These are phyloP conservation scores for Acropternis orthonyx DNA, from an alignment of 2,797 vertebrate species.

Conservation along the genomic window DNA sequence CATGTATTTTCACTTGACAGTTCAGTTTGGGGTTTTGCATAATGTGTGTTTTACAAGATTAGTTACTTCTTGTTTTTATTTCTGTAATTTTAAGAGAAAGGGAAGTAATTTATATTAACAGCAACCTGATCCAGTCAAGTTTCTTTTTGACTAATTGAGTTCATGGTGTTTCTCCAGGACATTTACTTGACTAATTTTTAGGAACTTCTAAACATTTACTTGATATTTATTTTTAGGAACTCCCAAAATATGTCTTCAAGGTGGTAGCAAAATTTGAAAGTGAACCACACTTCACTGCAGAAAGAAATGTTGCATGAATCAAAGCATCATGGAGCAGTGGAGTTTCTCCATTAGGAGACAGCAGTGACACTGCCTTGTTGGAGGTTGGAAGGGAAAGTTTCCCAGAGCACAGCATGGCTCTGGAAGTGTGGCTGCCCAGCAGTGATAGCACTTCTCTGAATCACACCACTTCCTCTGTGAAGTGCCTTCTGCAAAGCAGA, in stretches of 20 bases:
- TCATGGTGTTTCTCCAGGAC: background rate
- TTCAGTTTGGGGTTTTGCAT: background rate
- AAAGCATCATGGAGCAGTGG: background rate
- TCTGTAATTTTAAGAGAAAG: constrained; percentile 18
- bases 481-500: background rate
- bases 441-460: background rate
- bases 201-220: background rate
- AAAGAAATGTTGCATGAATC: background rate
- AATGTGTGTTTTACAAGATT: background rate
- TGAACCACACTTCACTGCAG: background rate
- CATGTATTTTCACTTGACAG: background rate
- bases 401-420: background rate
- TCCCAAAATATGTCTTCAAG: background rate
- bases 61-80: constrained; percentile 48
- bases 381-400: background rate
- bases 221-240: background rate
- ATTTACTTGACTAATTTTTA: constrained; percentile 4
- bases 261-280: background rate
- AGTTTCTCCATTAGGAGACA: background rate
- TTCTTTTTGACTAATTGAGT: background rate
- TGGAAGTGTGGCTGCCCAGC: background rate
- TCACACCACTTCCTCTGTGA: background rate
- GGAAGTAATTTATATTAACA: constrained; percentile 13
- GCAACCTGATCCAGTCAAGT: background rate
- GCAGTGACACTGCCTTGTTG: background rate